phyloP scores from a whole-genome alignment of 1,140 invertebrate genomes.

The Tenebrio molitor region DNA sequence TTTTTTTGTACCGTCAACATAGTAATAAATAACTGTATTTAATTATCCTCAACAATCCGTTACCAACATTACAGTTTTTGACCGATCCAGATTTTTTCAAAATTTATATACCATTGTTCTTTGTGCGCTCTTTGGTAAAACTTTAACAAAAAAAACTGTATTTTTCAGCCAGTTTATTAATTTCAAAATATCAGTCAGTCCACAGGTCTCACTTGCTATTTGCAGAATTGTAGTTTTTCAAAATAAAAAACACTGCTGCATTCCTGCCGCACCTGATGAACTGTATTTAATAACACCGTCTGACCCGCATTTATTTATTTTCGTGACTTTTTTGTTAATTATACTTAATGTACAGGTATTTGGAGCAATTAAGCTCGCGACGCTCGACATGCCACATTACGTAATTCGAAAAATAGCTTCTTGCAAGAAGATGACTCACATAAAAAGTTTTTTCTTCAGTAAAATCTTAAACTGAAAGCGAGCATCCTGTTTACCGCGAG shows the following conservation, averaged over 20 bases:
- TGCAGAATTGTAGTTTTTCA: too few species aligned
- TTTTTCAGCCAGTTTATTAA: too few species aligned
- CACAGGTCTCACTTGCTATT: too few species aligned
- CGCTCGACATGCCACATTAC: not conserved
- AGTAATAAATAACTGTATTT: conserved; percentile 24
- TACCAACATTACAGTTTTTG: not conserved
- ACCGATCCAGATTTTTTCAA: not conserved
- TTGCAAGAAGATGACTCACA: conserved; percentile 23
- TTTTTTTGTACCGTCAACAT: conserved; percentile 9
- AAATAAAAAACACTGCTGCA: too few species aligned
- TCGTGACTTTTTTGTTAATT: conserved; percentile 7
- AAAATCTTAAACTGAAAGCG: conserved; percentile 15
- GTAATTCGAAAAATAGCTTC: not conserved
- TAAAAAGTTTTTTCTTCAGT: conserved; percentile 12
- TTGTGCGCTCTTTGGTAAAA: too few species aligned
- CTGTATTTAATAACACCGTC: too few species aligned
- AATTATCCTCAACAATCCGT: not conserved
- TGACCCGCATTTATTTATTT: too few species aligned
- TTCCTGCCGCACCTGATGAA: too few species aligned
- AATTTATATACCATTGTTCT: too few species aligned
- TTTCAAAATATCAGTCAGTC: too few species aligned
- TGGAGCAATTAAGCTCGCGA: not conserved
- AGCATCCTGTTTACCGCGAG: conserved; percentile 30
- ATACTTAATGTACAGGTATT: conserved; percentile 1
- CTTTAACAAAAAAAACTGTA: too few species aligned